Evolutionary conservation across 2,888 invertebrate genomes (phyloP).

Genomic region (Molorchus minor): DNA sequence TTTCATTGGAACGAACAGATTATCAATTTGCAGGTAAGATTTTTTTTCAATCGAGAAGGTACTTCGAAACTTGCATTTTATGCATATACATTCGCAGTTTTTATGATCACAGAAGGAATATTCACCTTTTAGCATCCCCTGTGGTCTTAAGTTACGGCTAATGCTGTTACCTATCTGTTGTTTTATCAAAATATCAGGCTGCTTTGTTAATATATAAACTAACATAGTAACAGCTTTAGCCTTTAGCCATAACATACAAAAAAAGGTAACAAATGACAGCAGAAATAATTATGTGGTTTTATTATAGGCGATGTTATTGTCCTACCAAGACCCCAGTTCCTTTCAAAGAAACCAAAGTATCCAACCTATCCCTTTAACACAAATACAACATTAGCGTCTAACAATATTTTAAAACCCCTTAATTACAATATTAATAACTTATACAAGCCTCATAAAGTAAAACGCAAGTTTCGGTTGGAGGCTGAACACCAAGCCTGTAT

Average conservation of each 20-base stretch:
- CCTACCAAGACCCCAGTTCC: constrained; percentile 58
- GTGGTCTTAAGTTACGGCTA: no score
- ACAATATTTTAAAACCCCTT: constrained; percentile 40
- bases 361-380: constrained; percentile 48
- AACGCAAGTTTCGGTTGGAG: constrained; percentile 54
- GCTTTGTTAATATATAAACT: no score
- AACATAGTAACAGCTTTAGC: no score
- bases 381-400: constrained; percentile 41
- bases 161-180: no score
- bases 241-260: no score
- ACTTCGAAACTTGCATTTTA: background rate
- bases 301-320: constrained; percentile 50
- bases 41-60: background rate
- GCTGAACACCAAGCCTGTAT: constrained; percentile 59
- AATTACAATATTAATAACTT: constrained; percentile 45
- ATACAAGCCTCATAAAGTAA: constrained; percentile 51
- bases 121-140: no score
- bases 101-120: no score
- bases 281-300: no score
- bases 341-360: constrained; percentile 60
- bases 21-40: constrained; percentile 41
- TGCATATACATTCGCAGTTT: no score
- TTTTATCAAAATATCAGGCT: no score
- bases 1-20: constrained; percentile 64
- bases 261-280: no score